Conservation (phyloP, 2,797 vertebrate genomes). For the Peromyscus eremicus region DNA sequence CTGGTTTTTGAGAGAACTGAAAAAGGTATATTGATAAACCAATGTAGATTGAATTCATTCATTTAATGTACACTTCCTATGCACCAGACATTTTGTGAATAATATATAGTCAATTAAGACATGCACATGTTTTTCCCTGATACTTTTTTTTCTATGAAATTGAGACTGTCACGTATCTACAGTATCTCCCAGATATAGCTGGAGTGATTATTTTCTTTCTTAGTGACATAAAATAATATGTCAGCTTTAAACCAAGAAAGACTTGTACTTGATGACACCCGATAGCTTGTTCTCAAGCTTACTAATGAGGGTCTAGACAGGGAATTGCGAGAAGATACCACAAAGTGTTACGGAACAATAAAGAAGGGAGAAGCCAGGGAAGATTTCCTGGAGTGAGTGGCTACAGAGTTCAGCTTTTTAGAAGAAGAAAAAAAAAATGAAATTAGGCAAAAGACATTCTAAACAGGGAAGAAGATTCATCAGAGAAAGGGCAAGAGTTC, state of each 20-base stretch:
- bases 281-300: background rate
- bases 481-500: background rate
- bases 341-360: background rate
- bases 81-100: background rate
- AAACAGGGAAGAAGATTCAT: slow-evolving; percentile 5
- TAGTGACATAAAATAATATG: background rate
- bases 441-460: slow-evolving; percentile 9
- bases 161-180: background rate
- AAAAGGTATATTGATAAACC: background rate
- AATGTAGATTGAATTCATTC: background rate
- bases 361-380: background rate
- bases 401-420: slow-evolving; percentile 34
- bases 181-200: background rate
- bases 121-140: background rate
- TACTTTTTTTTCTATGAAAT: background rate
- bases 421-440: background rate
- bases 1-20: slow-evolving; percentile 32
- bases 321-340: background rate
- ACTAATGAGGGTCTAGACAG: background rate
- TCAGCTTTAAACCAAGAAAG: background rate
- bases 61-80: background rate
- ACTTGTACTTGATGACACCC: background rate
- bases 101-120: background rate
- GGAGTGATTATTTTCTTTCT: background rate
- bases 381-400: slow-evolving; percentile 32